Evolutionary conservation across 2,888 invertebrate species (phyloP).

Genomic region (Aspidiotus rigidus): DNA sequence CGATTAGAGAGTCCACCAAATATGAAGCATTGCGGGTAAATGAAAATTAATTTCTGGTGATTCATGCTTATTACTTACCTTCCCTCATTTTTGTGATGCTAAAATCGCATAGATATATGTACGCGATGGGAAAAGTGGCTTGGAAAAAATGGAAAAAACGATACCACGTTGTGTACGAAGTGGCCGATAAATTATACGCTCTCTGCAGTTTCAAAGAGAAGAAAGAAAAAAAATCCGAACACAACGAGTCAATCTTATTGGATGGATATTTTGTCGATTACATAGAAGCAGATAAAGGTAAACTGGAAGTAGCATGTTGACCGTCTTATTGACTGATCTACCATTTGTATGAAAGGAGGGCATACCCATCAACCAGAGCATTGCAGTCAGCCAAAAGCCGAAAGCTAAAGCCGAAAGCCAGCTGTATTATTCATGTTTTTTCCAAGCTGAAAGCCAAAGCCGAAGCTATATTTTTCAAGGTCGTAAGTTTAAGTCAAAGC

Average conservation of each 20-base stretch:
- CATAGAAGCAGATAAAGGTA: constrained; percentile 31
- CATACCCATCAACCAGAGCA: no score
- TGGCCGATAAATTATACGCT: constrained; percentile 26
- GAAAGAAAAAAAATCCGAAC: constrained; percentile 31
- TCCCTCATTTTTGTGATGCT: neutral
- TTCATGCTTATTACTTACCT: neutral
- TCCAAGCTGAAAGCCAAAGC: no score
- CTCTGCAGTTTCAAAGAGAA: constrained; percentile 31
- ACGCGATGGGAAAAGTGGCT: constrained; percentile 30
- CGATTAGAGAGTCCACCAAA: constrained; percentile 26
- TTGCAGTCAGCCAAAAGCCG: no score
- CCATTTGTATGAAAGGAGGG: no score
- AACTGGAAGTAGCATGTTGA: neutral
- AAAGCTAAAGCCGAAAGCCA: no score
- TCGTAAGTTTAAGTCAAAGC: no score
- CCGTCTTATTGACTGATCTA: no score
- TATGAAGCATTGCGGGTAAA: constrained; percentile 28
- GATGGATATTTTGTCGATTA: constrained; percentile 32
- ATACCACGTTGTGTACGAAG: constrained; percentile 29
- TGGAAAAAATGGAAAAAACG: constrained; percentile 33
- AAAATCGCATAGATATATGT: constrained; percentile 14
- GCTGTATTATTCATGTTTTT: no score
- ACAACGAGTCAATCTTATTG: constrained; percentile 27
- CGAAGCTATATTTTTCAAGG: no score
- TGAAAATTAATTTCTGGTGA: neutral